A percentile compares a stretch with the other conserved stretches of the same genome.
These are phyloP conservation scores for Batillaria attramentaria DNA, from an alignment of 1,140 invertebrate genomes.

Conservation along the genomic window DNA sequence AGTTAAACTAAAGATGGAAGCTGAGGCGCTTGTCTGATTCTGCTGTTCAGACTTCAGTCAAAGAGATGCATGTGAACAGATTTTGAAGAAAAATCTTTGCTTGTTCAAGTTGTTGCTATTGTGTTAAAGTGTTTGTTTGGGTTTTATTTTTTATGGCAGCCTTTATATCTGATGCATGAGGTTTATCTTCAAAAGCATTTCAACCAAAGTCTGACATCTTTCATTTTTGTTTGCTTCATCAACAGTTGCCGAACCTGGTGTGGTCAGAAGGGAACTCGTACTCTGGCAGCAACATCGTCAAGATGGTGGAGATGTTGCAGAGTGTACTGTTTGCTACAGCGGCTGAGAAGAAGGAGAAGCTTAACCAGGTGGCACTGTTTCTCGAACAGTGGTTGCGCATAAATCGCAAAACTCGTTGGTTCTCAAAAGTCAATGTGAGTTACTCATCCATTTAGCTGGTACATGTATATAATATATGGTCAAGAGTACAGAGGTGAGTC, in stretches of 20 bases:
- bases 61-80: no score
- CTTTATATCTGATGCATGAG: not conserved
- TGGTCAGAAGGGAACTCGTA: slow-evolving; percentile 63
- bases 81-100: not conserved
- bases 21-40: no score
- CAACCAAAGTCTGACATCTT: not conserved
- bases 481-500: not conserved
- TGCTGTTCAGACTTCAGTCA: no score
- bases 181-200: not conserved
- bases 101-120: not conserved
- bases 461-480: no score
- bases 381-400: slow-evolving; percentile 51
- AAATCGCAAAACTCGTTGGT: slow-evolving; percentile 49
- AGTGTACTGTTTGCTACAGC: slow-evolving; percentile 18
- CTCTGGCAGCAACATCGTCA: slow-evolving; percentile 54
- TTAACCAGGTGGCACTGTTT: slow-evolving; percentile 51
- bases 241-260: slow-evolving; percentile 68
- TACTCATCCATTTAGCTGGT: no score
- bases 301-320: slow-evolving; percentile 43
- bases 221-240: slow-evolving; percentile 68
- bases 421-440: slow-evolving; percentile 32
- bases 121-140: not conserved
- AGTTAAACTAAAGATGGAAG: no score
- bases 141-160: not conserved
- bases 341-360: slow-evolving; percentile 50